These are phyloP conservation scores for Drosophila anomalata DNA, from an alignment of 2,888 invertebrate genomes.

Conservation along the genomic window DNA sequence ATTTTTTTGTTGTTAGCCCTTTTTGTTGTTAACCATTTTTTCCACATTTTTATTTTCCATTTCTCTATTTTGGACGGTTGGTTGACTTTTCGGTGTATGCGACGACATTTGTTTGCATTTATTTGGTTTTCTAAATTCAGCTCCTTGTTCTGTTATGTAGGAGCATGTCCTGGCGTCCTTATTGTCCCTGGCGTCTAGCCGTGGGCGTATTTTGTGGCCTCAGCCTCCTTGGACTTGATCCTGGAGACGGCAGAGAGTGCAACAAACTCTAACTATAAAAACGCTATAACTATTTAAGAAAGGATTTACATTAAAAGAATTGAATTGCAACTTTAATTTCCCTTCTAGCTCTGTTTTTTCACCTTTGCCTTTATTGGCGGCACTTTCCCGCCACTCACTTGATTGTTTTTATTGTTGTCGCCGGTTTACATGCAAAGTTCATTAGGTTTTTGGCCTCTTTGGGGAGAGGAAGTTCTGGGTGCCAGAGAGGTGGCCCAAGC, in stretches of 20 bases:
- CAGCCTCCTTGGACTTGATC: conserved; percentile 16
- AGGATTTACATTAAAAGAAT: neutral
- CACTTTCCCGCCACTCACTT: conserved; percentile 25
- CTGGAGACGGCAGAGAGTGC: conserved; percentile 12
- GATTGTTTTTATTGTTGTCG: conserved; percentile 46
- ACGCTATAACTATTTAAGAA: neutral
- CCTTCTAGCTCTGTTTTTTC: neutral
- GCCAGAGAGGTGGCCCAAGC: neutral
- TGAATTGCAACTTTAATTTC: neutral
- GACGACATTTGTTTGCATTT: conserved; percentile 74
- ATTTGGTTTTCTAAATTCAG: conserved; percentile 57
- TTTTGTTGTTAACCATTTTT: conserved; percentile 3
- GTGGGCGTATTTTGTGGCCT: conserved; percentile 44
- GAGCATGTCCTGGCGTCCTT: conserved; percentile 14
- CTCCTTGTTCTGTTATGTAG: conserved; percentile 16
- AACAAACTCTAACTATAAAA: conserved; percentile 34
- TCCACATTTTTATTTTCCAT: conserved; percentile 22
- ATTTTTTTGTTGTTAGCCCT: conserved; percentile 7
- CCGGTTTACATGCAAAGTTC: conserved; percentile 73
- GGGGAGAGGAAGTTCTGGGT: neutral
- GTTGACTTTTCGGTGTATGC: conserved; percentile 34
- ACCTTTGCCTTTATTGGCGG: conserved; percentile 13
- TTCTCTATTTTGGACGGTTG: conserved; percentile 39
- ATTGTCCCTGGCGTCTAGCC: conserved; percentile 47
- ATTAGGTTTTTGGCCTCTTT: conserved; percentile 72